Percentiles rank a stretch among this genome's conserved stretches.
These are phyloP conservation scores for Phasia obesa DNA, from an alignment of 2,888 invertebrate species.

Conservation along the genomic window DNA sequence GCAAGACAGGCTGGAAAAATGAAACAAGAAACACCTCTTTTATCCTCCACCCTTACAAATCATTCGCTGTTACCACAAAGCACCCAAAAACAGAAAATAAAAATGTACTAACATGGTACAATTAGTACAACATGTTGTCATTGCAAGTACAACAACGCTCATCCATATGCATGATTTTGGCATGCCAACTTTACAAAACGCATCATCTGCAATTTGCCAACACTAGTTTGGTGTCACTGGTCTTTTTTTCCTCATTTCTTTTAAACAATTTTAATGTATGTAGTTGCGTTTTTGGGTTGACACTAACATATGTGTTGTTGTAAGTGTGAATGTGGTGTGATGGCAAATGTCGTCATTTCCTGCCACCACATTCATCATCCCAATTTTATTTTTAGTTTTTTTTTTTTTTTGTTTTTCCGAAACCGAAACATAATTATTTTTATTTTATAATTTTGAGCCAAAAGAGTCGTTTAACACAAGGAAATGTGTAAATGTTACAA, in stretches of 20 bases:
- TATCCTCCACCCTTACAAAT: constrained; percentile 7
- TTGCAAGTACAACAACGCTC: constrained; percentile 52
- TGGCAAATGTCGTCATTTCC: constrained; percentile 63
- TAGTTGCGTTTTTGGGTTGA: constrained; percentile 38
- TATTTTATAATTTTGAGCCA: constrained; percentile 17
- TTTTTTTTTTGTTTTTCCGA: neutral
- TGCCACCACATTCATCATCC: constrained; percentile 58
- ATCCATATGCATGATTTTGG: constrained; percentile 63
- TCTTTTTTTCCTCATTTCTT: constrained; percentile 46
- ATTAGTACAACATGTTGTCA: constrained; percentile 71
- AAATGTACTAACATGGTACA: constrained; percentile 59
- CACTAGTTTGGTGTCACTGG: constrained; percentile 66
- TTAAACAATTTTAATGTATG: constrained; percentile 19
- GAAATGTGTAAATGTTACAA: constrained; percentile 46
- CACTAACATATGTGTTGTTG: constrained; percentile 36
- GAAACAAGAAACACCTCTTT: neutral
- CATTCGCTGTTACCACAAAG: constrained; percentile 35
- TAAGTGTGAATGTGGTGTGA: constrained; percentile 38
- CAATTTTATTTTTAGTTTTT: constrained; percentile 6
- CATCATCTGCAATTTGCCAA: constrained; percentile 67
- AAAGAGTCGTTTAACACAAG: constrained; percentile 34
- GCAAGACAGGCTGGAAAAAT: too few relatives aligned
- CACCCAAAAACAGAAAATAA: constrained; percentile 19
- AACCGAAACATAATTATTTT: constrained; percentile 12
- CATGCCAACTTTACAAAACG: constrained; percentile 62